phyloP scores from a whole-genome alignment of 2,113 vertebrate genomes.

The Hyaena hyaena region DNA sequence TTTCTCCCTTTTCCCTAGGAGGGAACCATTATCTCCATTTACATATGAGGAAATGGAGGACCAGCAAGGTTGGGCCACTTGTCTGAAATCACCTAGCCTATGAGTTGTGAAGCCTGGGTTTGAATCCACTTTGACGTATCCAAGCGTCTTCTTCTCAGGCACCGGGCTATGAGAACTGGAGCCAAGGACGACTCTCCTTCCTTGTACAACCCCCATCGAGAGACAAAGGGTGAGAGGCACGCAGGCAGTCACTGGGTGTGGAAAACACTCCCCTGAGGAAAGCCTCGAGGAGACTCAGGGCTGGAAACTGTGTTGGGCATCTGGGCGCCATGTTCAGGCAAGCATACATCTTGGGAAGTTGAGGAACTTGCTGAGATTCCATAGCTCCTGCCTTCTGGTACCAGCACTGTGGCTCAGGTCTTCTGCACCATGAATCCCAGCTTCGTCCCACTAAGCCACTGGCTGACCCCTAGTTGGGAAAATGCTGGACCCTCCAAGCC shows the following conservation, averaged over 20 bases:
- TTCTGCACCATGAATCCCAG: background rate
- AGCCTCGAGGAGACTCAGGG: background rate
- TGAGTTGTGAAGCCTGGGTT: background rate
- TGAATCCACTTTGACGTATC: background rate
- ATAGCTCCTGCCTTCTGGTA: background rate
- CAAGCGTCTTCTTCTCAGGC: background rate
- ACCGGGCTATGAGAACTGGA: background rate
- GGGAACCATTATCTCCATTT: background rate
- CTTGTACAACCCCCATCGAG: background rate
- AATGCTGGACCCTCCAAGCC: background rate
- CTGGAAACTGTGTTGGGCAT: background rate
- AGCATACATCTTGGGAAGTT: rapidly evolving
- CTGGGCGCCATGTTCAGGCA: rapidly evolving
- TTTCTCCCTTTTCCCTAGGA: background rate
- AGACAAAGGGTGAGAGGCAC: rapidly evolving
- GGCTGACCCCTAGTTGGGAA: background rate
- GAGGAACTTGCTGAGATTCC: no score
- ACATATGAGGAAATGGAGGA: background rate
- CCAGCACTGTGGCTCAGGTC: background rate
- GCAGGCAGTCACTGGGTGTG: rapidly evolving
- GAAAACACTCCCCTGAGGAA: background rate
- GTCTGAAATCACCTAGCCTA: background rate
- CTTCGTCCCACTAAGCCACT: background rate
- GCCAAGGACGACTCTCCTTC: background rate
- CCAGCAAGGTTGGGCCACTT: background rate